phyloP scores from a whole-genome alignment of 2,888 invertebrate species.

The Epinotia bilunana region DNA sequence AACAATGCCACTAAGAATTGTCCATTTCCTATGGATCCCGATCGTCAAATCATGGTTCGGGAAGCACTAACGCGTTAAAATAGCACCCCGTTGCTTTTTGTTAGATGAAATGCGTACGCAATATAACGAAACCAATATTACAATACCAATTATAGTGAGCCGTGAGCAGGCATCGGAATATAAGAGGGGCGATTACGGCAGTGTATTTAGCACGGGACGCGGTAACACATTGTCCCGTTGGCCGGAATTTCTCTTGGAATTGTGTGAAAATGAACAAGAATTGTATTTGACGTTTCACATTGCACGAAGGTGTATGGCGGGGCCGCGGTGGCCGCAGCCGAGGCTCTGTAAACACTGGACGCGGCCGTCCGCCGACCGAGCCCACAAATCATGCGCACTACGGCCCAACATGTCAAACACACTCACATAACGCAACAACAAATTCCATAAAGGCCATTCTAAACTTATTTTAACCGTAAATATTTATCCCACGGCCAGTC shows the following conservation, averaged over 20 bases:
- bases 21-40: neutral
- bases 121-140: conserved; percentile 33
- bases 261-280: conserved; percentile 65
- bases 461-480: conserved; percentile 78
- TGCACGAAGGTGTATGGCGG: conserved; percentile 82
- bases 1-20: conserved; percentile 48
- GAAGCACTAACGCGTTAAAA: conserved; percentile 6
- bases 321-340: conserved; percentile 61
- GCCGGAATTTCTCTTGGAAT: conserved; percentile 51
- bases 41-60: neutral
- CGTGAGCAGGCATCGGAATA: conserved; percentile 14
- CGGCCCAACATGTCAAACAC: conserved; percentile 48
- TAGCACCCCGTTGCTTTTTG: conserved; percentile 11
- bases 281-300: conserved; percentile 81
- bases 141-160: conserved; percentile 37
- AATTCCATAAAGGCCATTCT: conserved; percentile 68
- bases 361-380: conserved; percentile 44
- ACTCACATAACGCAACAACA: conserved; percentile 60
- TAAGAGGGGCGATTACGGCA: conserved; percentile 3
- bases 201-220: conserved; percentile 25
- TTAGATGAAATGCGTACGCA: conserved; percentile 18
- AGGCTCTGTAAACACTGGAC: conserved; percentile 57
- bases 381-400: conserved; percentile 40
- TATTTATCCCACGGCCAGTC: conserved; percentile 86
- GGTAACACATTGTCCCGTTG: conserved; percentile 45